A percentile compares a stretch with the other conserved stretches of the same genome.
These are phyloP conservation scores for Beroe ovata DNA, from an alignment of 37 sponge, comb jelly and placozoan genomes.

Conservation along the genomic window DNA sequence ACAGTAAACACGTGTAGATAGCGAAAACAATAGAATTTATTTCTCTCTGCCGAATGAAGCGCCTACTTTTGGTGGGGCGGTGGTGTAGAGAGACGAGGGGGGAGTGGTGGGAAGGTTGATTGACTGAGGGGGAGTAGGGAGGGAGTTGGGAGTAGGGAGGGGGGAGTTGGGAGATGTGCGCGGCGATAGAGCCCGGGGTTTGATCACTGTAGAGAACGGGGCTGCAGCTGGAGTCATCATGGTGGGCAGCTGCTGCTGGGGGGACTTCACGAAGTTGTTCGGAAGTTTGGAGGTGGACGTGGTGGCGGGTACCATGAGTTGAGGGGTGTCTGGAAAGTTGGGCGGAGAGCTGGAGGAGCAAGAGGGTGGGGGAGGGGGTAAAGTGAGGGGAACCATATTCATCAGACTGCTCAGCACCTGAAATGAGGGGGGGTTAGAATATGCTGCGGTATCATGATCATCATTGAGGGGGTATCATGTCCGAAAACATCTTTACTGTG, in stretches of 20 bases:
- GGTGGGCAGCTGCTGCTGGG: slow-evolving; percentile 31
- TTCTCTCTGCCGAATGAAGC: background rate
- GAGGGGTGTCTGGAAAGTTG: too few relatives aligned
- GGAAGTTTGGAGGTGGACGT: background rate
- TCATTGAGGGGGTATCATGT: too few relatives aligned
- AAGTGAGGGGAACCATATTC: slow-evolving; percentile 11
- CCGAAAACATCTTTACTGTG: too few relatives aligned
- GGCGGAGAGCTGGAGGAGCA: background rate
- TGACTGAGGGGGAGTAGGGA: too few relatives aligned
- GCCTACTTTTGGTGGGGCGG: background rate
- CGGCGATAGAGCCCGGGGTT: background rate
- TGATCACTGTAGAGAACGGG: background rate
- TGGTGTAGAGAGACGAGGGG: too few relatives aligned
- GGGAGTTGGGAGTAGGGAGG: too few relatives aligned
- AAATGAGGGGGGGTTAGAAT: too few relatives aligned
- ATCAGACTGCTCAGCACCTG: slow-evolving; percentile 60
- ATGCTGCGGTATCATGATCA: too few relatives aligned
- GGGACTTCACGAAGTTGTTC: too few relatives aligned
- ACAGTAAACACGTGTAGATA: background rate
- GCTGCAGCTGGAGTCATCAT: background rate
- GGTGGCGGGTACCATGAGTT: background rate
- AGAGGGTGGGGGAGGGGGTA: slow-evolving; percentile 18
- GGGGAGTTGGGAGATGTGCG: slow-evolving; percentile 5
- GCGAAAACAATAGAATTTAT: background rate
- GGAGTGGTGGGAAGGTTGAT: too few relatives aligned